Percentiles rank a stretch among this genome's conserved stretches.
These are phyloP conservation scores for Alsophila aescularia DNA, from an alignment of 2,888 invertebrate genomes.

Conservation along the genomic window DNA sequence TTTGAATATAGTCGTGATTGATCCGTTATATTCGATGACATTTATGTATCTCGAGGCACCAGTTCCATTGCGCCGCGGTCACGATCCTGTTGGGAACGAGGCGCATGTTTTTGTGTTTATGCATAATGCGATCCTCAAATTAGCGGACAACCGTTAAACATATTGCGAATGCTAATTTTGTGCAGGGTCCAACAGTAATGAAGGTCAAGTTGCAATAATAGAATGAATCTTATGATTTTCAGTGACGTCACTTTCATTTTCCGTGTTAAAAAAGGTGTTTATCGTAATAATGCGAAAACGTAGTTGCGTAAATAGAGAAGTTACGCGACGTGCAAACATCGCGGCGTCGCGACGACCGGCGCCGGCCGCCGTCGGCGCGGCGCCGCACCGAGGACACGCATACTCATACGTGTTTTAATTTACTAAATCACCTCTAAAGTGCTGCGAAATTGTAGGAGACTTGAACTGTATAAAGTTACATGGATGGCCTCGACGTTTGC, in stretches of 20 bases:
- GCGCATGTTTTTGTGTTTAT: too few relatives aligned
- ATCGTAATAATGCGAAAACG: constrained; percentile 68
- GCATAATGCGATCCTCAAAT: neutral
- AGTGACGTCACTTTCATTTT: constrained; percentile 51
- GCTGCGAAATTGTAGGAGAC: constrained; percentile 6
- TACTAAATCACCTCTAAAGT: constrained; percentile 32
- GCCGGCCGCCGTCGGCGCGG: constrained; percentile 44
- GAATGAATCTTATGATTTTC: constrained; percentile 30
- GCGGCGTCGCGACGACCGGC: constrained; percentile 63
- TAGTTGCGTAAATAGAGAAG: constrained; percentile 76
- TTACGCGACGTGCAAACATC: constrained; percentile 73
- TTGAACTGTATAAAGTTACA: constrained; percentile 16
- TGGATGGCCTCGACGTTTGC: neutral
- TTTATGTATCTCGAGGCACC: constrained; percentile 28
- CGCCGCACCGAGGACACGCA: constrained; percentile 55
- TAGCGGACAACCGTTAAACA: constrained; percentile 1
- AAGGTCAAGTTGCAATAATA: constrained; percentile 22
- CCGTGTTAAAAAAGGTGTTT: constrained; percentile 62
- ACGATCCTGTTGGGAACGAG: neutral
- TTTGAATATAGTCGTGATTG: constrained; percentile 51
- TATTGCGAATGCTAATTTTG: constrained; percentile 2
- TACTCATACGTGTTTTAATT: constrained; percentile 53
- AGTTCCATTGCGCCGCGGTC: constrained; percentile 9
- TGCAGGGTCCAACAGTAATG: neutral
- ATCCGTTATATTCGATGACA: constrained; percentile 32